Conservation (phyloP, 1,140 invertebrate species). For the Drosophila watanabei region DNA sequence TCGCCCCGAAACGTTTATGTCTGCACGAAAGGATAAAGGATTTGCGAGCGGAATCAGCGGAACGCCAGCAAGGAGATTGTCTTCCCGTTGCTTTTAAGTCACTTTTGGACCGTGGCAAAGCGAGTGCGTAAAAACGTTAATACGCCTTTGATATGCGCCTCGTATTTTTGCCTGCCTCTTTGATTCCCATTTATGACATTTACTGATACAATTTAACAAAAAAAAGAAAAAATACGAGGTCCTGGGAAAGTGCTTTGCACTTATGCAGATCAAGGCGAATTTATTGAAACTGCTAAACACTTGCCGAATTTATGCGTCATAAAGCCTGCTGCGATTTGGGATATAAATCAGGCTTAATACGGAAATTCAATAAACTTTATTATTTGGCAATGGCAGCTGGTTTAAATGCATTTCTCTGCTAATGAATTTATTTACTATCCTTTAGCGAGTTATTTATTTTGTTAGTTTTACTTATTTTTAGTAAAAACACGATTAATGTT, state of each 20-base stretch:
- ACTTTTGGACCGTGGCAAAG: conserved; percentile 42
- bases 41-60: conserved; percentile 39
- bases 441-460: not conserved
- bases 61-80: conserved; percentile 14
- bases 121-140: conserved; percentile 75
- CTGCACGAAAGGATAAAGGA: conserved; percentile 81
- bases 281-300: conserved; percentile 67
- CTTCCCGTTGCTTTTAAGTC: conserved; percentile 56
- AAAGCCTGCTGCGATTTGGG: conserved; percentile 57
- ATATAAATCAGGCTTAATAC: conserved; percentile 21
- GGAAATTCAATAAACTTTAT: conserved; percentile 9
- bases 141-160: conserved; percentile 59
- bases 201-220: conserved; percentile 71
- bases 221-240: conserved; percentile 1
- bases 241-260: conserved; percentile 27
- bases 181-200: conserved; percentile 75
- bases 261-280: conserved; percentile 71
- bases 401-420: not conserved
- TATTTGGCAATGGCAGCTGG: not conserved
- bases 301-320: conserved; percentile 51
- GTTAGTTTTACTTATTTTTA: not conserved
- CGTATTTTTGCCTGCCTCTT: conserved; percentile 27
- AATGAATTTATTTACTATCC: not conserved
- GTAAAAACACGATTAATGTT: not conserved
- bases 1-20: conserved; percentile 66